These are phyloP conservation scores for Florisuga fusca DNA, from an alignment of 2,797 vertebrate genomes.

Conservation along the genomic window DNA sequence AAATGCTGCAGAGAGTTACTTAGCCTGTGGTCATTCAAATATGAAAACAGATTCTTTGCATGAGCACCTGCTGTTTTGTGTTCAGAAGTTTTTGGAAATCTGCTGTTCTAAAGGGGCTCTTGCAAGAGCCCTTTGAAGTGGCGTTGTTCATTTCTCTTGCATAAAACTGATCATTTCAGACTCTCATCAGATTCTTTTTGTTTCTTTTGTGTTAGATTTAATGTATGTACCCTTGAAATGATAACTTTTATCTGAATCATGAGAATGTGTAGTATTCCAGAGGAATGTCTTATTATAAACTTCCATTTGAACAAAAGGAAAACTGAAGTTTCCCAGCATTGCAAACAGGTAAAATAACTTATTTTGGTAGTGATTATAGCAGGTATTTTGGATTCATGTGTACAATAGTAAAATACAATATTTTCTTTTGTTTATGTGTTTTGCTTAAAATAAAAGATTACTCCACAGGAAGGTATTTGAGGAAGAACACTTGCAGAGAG, in stretches of 20 bases:
- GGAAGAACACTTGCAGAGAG: slow-evolving; percentile 23
- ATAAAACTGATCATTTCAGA: neutral
- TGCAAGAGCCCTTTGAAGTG: neutral
- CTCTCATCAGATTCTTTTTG: neutral
- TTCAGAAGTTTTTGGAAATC: neutral
- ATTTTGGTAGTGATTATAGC: neutral
- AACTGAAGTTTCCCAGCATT: neutral
- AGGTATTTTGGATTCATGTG: neutral
- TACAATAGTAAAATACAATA: neutral
- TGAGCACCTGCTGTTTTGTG: neutral
- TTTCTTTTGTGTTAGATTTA: neutral
- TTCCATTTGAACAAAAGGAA: neutral
- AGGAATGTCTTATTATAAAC: neutral
- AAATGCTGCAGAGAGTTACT: neutral
- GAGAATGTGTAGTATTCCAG: neutral
- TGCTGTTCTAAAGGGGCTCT: neutral
- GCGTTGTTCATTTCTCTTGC: neutral
- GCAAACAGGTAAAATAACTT: neutral
- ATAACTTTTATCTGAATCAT: neutral
- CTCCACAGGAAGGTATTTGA: slow-evolving; percentile 42
- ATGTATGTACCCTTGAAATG: neutral
- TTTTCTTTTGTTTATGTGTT: slow-evolving; percentile 47
- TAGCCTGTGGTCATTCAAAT: neutral
- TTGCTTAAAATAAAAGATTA: slow-evolving; percentile 50
- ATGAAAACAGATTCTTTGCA: neutral